Conservation (phyloP, 2,888 invertebrate genomes). For the Spodoptera exigua region DNA sequence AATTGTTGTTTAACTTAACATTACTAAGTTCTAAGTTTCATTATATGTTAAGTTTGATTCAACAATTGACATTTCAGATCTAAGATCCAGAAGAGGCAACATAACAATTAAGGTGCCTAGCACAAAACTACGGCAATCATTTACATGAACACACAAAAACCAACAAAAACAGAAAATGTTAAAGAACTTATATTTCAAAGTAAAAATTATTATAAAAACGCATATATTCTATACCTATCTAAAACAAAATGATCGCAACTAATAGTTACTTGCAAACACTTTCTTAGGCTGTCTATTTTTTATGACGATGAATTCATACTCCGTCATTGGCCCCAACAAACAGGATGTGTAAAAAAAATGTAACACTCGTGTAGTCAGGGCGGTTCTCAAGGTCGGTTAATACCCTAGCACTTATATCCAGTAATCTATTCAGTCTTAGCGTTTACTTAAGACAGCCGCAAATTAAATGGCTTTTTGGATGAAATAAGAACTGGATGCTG, state of each 20-base stretch:
- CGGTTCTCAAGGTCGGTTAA: conserved; percentile 63
- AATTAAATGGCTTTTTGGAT: conserved; percentile 45
- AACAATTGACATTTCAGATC: too few relatives aligned
- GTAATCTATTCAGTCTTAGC: conserved; percentile 60
- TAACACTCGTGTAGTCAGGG: conserved; percentile 32
- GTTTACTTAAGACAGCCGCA: conserved; percentile 51
- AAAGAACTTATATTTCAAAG: too few relatives aligned
- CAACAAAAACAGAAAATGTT: too few relatives aligned
- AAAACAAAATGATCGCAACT: conserved; percentile 12
- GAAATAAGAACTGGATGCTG: conserved; percentile 20
- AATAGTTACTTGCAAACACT: conserved; percentile 14
- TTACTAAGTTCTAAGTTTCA: too few relatives aligned
- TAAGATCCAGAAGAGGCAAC: too few relatives aligned
- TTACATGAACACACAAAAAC: too few relatives aligned
- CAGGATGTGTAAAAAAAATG: conserved; percentile 50
- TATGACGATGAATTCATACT: conserved; percentile 20
- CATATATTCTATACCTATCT: too few relatives aligned
- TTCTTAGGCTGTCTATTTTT: conserved; percentile 14
- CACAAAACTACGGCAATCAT: too few relatives aligned
- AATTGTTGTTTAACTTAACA: too few relatives aligned
- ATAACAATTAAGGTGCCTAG: too few relatives aligned
- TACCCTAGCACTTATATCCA: conserved; percentile 58
- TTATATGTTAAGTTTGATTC: too few relatives aligned
- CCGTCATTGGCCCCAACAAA: conserved; percentile 45
- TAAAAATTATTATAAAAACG: too few relatives aligned